Base-by-base conservation (phyloP, 2,113 vertebrate genomes). In the Steatornis caripensis region DNA sequence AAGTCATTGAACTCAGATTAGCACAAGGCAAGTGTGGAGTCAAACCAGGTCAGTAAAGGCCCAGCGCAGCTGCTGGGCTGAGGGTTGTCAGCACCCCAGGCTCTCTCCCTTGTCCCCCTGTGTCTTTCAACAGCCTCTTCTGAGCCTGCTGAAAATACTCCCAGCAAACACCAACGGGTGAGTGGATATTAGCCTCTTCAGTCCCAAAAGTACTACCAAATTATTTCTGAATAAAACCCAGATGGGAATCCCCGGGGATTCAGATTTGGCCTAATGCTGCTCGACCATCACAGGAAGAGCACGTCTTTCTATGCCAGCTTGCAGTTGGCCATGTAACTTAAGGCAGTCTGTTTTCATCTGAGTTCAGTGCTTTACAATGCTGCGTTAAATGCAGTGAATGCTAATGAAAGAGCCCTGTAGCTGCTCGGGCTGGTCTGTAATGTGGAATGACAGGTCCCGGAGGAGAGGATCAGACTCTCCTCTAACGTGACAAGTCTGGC, bases 141-240 rank as follows among this genome's bases (percentile, higher is more conserved):
- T 37, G 45, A 54, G 6, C 0, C 12, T 39, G 57, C 48, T 80
- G 48, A 53, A 75, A 72, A 36, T 1, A 26, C 6, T 34, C 36
- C 36, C 72, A 57, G 64, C 45, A 34, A 84, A 39, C 0, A 0
- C n/a, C 54, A 53, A 3, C 0, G 1, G 30, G 32, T 29, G 19
- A 36, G 7, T 4, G 6, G 61, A 34, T 32, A 20, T 12, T 51
- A 0, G 0, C 54, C 66, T 36, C 69, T 49, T 57, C 36, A 55
- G 66, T 34, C 53, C 43, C 29, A 20, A 0, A 3, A 46, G 17
- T 12, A 32, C 20, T 60, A 51, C 34, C 57, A 36, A 80, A 43
- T 60, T 15, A 24, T n/a, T 69, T 57, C 51, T 32, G 46, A 75
- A 15, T 24, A 49, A 61, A 61, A 29, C 17, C 15, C 54, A 43